A percentile compares a stretch with the other conserved stretches of the same genome.
phyloP scores from a whole-genome alignment of 2,888 invertebrate genomes.

The Lucinisca nassula region DNA sequence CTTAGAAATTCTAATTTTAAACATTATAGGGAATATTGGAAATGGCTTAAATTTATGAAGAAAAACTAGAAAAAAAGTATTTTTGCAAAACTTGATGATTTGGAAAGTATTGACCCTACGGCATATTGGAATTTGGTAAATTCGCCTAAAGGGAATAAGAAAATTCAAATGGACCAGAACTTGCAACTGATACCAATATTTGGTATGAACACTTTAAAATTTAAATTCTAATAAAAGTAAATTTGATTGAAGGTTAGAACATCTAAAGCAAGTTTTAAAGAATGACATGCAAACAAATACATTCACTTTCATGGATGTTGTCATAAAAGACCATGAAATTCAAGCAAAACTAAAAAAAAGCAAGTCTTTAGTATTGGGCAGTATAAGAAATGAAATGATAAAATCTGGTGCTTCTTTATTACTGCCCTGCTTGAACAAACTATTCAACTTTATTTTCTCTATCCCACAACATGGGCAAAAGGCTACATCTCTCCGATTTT shows the following conservation, averaged over 20 bases:
- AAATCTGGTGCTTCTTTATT: not conserved
- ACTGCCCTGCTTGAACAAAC: not conserved
- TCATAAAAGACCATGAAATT: not conserved
- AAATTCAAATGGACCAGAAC: not conserved
- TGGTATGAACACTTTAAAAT: not conserved
- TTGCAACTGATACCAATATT: not conserved
- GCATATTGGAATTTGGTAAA: no score
- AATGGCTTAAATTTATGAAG: no score
- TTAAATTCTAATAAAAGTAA: not conserved
- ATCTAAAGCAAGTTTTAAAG: not conserved
- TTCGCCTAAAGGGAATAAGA: not conserved
- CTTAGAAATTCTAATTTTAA: not conserved
- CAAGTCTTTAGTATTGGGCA: not conserved
- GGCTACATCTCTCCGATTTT: not conserved
- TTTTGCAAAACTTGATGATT: no score
- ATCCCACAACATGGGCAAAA: not conserved
- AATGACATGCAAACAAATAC: not conserved
- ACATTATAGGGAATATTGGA: no score
- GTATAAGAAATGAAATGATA: not conserved
- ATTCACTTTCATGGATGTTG: not conserved
- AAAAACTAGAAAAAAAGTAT: no score
- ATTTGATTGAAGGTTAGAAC: not conserved
- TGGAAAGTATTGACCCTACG: no score
- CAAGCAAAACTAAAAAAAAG: not conserved
- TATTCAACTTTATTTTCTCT: not conserved